These are phyloP conservation scores for Tarsius wallacei DNA, from an alignment of 2,797 vertebrate genomes.

Conservation along the genomic window DNA sequence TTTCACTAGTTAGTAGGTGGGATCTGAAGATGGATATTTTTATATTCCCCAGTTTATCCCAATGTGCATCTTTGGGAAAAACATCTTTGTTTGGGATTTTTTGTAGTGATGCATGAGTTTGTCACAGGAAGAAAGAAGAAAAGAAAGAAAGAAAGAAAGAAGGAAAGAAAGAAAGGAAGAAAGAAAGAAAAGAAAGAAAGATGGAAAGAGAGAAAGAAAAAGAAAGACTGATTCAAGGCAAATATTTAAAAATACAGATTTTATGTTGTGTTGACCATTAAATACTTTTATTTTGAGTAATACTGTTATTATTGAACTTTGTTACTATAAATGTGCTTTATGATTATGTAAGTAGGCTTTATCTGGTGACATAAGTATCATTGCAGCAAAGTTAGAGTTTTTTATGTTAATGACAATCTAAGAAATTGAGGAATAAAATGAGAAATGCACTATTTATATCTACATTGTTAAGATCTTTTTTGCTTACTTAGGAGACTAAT, in stretches of 20 bases:
- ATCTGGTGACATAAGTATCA: background rate
- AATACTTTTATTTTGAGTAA: background rate
- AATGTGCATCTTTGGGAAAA: background rate
- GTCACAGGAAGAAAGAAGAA: background rate
- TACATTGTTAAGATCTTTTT: background rate
- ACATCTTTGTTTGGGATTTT: background rate
- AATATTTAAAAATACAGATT: background rate
- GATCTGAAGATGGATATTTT: background rate
- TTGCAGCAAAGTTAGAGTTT: conserved; percentile 31
- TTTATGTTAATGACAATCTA: conserved; percentile 24
- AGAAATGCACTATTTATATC: background rate
- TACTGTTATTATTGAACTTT: background rate
- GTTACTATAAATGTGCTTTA: background rate
- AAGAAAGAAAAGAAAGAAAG: too few relatives aligned
- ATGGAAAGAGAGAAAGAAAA: too few relatives aligned
- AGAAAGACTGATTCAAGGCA: background rate
- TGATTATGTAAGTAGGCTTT: background rate
- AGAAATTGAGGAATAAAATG: background rate
- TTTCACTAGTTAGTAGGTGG: background rate
- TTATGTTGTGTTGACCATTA: background rate
- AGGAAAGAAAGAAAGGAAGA: too few relatives aligned
- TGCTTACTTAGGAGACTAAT: background rate
- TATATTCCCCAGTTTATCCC: background rate
- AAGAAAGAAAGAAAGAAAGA: background rate
- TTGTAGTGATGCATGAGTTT: background rate